phyloP scores from a whole-genome alignment of 2,113 vertebrate species.

The Dasyornis broadbenti region DNA sequence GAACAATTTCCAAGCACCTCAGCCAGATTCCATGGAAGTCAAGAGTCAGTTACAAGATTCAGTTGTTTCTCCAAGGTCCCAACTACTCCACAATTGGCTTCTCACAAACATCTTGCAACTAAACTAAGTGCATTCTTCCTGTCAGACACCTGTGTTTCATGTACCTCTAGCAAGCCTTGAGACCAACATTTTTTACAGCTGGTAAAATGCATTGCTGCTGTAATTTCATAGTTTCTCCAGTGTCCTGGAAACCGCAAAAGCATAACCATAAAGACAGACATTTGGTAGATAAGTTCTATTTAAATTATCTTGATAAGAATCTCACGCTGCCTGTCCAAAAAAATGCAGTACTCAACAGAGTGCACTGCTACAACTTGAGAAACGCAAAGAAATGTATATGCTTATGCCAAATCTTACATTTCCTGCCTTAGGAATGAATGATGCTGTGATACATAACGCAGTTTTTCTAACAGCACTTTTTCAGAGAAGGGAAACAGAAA shows the following conservation, averaged over 20 bases:
- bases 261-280: neutral
- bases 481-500: neutral
- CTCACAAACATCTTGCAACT: constrained; percentile 11
- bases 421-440: neutral
- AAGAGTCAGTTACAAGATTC: neutral
- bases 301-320: constrained; percentile 1
- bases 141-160: neutral
- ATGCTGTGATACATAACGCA: neutral
- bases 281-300: neutral
- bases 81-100: neutral
- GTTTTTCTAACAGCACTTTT: neutral
- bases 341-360: neutral
- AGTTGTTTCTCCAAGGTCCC: neutral
- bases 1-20: neutral
- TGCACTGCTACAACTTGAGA: neutral
- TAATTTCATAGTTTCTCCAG: neutral
- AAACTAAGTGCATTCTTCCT: constrained; percentile 5
- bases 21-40: constrained; percentile 1
- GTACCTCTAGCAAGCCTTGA: neutral
- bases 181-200: neutral
- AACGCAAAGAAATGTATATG: neutral
- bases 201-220: neutral
- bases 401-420: neutral
- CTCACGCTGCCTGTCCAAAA: neutral
- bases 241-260: neutral